Percentiles rank a stretch among this genome's conserved stretches.
phyloP scores from a whole-genome alignment of 1,140 invertebrate species.

The Tribolium castaneum region DNA sequence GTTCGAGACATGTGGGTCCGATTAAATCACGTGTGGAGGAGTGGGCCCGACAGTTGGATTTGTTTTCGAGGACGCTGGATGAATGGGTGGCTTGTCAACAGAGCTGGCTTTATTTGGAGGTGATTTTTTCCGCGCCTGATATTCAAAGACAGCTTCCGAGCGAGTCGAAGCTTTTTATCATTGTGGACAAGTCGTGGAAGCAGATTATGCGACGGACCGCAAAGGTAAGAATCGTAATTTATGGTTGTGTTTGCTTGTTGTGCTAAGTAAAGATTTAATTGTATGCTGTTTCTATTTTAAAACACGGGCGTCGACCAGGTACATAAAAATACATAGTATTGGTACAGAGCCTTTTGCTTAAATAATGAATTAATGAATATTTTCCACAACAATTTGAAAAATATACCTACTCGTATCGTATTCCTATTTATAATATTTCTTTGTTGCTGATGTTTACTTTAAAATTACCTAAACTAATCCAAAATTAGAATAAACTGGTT shows the following conservation, averaged over 20 bases:
- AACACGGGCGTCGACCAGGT: too few relatives aligned
- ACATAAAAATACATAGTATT: too few relatives aligned
- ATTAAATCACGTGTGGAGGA: constrained; percentile 85
- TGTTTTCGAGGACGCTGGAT: constrained; percentile 83
- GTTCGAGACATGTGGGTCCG: constrained; percentile 84
- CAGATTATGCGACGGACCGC: constrained; percentile 81
- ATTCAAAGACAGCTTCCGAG: constrained; percentile 88
- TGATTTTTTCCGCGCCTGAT: constrained; percentile 90
- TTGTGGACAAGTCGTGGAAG: constrained; percentile 89
- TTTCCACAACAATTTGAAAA: too few relatives aligned
- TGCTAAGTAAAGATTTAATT: too few relatives aligned
- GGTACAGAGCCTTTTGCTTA: too few relatives aligned
- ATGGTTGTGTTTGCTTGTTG: too few relatives aligned
- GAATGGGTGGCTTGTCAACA: constrained; percentile 87
- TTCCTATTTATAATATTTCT: constrained; percentile 14
- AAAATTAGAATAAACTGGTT: too few relatives aligned
- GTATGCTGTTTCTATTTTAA: too few relatives aligned
- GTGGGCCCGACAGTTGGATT: constrained; percentile 78
- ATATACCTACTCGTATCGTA: too few relatives aligned
- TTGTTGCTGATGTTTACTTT: too few relatives aligned
- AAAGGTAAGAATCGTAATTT: constrained; percentile 65
- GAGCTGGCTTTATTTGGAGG: constrained; percentile 88
- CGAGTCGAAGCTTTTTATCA: constrained; percentile 84
- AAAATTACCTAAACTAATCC: too few relatives aligned
- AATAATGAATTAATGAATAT: too few relatives aligned